Conservation (phyloP, 2,797 vertebrate species). For the Eidolon dupreanum region DNA sequence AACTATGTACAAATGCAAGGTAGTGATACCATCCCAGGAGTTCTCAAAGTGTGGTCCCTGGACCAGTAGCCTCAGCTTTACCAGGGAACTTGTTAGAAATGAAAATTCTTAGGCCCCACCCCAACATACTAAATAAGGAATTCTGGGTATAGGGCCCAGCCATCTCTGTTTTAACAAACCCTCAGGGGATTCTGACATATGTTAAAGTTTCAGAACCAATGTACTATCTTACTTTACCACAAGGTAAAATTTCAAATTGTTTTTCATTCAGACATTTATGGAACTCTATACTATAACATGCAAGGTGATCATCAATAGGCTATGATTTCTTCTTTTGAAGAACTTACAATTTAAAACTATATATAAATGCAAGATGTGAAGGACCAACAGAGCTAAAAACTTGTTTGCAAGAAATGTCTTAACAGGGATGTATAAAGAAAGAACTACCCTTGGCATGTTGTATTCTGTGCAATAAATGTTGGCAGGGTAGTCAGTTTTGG, state of each 20-base stretch:
- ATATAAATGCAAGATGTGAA: not conserved
- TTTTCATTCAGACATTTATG: constrained; percentile 7
- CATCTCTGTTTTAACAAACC: not conserved
- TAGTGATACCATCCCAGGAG: not conserved
- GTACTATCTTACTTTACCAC: not conserved
- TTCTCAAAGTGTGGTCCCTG: not conserved
- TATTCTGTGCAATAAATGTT: not conserved
- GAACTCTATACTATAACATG: not conserved
- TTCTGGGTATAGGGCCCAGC: not conserved
- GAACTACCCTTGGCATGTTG: accelerated
- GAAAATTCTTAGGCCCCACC: not conserved
- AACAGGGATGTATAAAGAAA: not conserved
- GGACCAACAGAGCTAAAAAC: not conserved
- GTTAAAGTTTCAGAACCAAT: not conserved
- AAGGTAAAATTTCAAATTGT: not conserved
- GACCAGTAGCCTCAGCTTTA: not conserved
- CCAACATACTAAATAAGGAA: not conserved
- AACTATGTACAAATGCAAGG: not conserved
- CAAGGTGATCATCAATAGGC: not conserved
- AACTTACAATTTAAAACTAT: not conserved
- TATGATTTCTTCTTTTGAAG: not conserved
- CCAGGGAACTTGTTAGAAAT: not conserved
- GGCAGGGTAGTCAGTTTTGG: not conserved
- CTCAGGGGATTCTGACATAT: not conserved
- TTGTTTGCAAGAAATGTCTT: not conserved